Evolutionary conservation across 2,797 vertebrate genomes (phyloP).

Genomic region (Bryconaethiops microstoma): DNA sequence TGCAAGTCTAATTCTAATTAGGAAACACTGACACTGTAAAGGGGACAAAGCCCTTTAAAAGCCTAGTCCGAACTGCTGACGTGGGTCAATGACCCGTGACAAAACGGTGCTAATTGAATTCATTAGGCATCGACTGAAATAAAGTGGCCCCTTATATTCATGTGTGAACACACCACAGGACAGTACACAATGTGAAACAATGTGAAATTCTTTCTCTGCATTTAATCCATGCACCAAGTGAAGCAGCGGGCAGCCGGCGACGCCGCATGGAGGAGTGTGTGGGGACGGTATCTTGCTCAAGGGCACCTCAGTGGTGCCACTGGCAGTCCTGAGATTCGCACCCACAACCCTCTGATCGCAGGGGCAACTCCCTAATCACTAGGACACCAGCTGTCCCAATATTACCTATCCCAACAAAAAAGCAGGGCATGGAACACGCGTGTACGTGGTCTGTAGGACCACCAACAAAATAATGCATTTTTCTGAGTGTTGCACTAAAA

Average conservation of each 20-base stretch:
- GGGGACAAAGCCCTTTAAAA: neutral
- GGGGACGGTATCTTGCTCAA: no score
- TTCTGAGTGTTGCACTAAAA: neutral
- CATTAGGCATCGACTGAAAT: neutral
- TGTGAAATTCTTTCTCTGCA: no score
- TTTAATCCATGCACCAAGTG: no score
- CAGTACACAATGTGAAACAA: no score
- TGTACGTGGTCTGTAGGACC: neutral
- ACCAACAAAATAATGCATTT: neutral
- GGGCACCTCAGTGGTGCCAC: no score
- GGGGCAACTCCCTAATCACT: neutral
- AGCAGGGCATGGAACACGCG: neutral
- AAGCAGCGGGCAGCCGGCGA: no score
- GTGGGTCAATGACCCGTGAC: neutral
- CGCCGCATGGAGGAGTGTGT: no score
- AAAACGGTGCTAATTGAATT: neutral
- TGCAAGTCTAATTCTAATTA: neutral
- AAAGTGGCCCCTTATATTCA: no score
- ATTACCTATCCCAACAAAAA: neutral
- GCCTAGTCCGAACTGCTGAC: neutral
- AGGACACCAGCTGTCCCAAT: neutral
- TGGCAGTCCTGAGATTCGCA: no score
- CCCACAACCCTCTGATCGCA: no score
- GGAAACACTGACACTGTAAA: neutral
- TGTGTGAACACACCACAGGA: no score